Evolutionary conservation across 2,113 vertebrate species (phyloP), one percentile per base, ranked within the genome.

Genomic region (Oryctolagus cuniculus): DNA sequence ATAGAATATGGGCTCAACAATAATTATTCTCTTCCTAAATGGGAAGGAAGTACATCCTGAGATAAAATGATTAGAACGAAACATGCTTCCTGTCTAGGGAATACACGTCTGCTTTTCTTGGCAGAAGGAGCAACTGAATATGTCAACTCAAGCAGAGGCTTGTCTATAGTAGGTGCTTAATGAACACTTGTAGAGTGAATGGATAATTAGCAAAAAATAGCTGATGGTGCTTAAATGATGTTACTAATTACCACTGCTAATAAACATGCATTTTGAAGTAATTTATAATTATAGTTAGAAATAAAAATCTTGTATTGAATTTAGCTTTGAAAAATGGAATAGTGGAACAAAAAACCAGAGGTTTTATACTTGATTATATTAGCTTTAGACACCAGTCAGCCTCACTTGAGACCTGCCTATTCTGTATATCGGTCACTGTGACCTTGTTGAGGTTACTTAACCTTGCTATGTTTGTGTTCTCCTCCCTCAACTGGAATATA

Each of bases 201-300:
- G 70, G 89, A 84, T 96, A 96, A 96, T 96, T 94, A 91, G 82
- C 70, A 89, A 93, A 94, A 58, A 95, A 91, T 2, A 93, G 87
- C 89, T 91, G 64, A 87, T 69, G 75, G 36, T 83, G 25, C 64
- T 66, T 83, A 92, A 96, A 89, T 66, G 74, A 91, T 83, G 16
- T 72, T 95, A 87, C 44, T 96, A 95, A 96, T 96, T 89, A 91
- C 66, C 66, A 36, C 10, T 19, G 44, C 51, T 90, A 95, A 95
- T 88, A 94, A 96, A 90, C 66, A 91, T 74, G 31, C 67, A 93
- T 89, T 96, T 94, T 90, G 36, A 97, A 94, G 51, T 86, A 94
- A 92, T 90, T 94, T 88, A 79, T 93, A 95, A 95, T 95, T 89
- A 91, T 67, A 95, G 63, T 44, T 80, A 73, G n/a, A 67, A 85